Percentiles rank a stretch among this genome's conserved stretches.
Conservation (phyloP, 2,113 vertebrate genomes). For the Passer domesticus region DNA sequence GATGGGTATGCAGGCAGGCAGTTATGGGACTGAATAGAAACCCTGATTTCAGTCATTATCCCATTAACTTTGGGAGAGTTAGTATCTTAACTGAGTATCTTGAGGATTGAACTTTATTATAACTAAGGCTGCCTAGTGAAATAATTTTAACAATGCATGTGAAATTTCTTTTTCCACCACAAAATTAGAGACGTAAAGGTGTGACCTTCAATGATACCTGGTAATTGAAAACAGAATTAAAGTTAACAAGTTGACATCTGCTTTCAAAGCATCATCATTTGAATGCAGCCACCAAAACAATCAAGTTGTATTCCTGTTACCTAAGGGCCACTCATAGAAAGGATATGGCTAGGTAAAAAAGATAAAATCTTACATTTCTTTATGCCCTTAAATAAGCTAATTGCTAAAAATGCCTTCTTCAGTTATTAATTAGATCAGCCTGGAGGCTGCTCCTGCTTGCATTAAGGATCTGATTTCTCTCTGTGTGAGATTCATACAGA, state of each 20-base stretch:
- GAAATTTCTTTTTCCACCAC: background rate
- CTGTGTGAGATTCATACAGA: background rate
- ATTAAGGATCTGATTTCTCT: constrained; percentile 4
- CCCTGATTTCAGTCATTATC: background rate
- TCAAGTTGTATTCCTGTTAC: background rate
- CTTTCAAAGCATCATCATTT: background rate
- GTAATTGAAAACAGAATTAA: background rate
- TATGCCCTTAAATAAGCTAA: background rate
- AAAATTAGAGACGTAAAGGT: background rate
- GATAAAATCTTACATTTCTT: background rate
- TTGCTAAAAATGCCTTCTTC: constrained; percentile 12
- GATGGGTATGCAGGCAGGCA: background rate
- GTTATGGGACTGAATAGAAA: background rate
- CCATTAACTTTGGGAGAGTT: background rate
- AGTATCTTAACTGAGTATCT: background rate
- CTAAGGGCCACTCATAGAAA: background rate
- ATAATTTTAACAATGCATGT: background rate
- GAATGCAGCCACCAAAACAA: background rate
- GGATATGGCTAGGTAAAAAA: background rate
- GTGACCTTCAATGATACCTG: background rate
- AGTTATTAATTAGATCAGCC: constrained; percentile 24
- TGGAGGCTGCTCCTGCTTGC: constrained; percentile 4
- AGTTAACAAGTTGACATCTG: background rate
- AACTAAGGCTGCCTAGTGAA: background rate
- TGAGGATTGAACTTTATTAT: background rate